phyloP scores from a whole-genome alignment of 2,797 vertebrate species.

The Hephaestus fuliginosus region DNA sequence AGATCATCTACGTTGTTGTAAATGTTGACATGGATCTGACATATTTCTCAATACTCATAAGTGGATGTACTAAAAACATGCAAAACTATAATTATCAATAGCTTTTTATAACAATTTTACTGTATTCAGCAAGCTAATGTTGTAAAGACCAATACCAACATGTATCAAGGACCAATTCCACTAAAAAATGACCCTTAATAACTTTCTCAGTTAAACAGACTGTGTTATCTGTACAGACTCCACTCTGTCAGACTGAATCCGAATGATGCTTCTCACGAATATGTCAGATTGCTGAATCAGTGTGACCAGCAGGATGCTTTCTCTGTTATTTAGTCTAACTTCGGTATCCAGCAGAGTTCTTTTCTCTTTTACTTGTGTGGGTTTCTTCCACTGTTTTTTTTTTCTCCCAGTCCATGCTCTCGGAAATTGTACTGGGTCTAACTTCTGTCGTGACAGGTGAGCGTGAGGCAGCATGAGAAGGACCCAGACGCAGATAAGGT shows the following conservation, averaged over 20 bases:
- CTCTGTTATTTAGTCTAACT: slow-evolving; percentile 11
- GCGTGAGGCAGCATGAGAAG: too few species aligned
- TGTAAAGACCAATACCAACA: too few species aligned
- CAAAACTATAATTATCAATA: background rate
- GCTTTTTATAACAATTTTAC: background rate
- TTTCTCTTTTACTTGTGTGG: background rate
- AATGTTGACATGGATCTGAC: background rate
- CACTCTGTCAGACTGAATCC: slow-evolving; percentile 2
- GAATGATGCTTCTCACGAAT: slow-evolving; percentile 7
- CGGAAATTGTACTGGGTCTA: background rate
- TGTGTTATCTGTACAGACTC: slow-evolving; percentile 1
- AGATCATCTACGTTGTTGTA: background rate
- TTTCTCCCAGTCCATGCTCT: background rate
- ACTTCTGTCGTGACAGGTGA: background rate
- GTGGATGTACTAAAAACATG: background rate
- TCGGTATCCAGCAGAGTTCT: background rate
- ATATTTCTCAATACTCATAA: background rate
- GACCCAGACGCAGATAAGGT: too few species aligned
- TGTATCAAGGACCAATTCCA: background rate
- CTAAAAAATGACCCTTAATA: background rate
- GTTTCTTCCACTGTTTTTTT: background rate
- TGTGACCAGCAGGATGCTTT: slow-evolving; percentile 32
- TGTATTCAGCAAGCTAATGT: background rate
- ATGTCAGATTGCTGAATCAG: slow-evolving; percentile 10
- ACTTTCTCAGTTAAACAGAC: background rate